Evolutionary conservation across 2,113 vertebrate genomes (phyloP).

Genomic region (Brachyistius frenatus): DNA sequence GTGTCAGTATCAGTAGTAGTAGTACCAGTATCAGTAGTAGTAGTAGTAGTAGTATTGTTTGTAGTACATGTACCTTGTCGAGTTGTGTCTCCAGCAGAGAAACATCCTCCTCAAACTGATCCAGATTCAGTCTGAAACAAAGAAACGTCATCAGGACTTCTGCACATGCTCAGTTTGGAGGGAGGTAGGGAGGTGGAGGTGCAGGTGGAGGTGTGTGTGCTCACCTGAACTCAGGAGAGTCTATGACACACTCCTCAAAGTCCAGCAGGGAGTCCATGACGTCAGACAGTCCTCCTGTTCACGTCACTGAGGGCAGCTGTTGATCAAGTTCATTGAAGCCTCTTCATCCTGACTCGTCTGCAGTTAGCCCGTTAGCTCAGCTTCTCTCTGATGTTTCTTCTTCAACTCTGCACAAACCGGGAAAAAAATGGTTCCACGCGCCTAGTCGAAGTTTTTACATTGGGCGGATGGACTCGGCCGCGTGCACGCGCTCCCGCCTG

Average conservation of each 20-base stretch:
- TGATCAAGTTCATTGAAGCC: conserved; percentile 5
- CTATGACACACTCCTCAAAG: conserved; percentile 83
- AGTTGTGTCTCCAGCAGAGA: conserved; percentile 72
- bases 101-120: conserved; percentile 78
- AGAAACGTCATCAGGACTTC: not conserved
- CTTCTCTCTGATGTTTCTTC: not conserved
- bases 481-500: not conserved
- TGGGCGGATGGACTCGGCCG: not conserved
- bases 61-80: conserved; percentile 71
- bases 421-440: not conserved
- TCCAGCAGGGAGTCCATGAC: conserved; percentile 81
- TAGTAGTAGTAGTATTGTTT: not conserved
- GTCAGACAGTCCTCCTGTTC: not conserved
- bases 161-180: conserved; percentile 41
- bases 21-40: not conserved
- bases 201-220: not conserved
- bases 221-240: conserved; percentile 85
- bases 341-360: not conserved
- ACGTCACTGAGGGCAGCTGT: not conserved
- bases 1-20: not conserved
- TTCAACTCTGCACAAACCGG: not conserved
- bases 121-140: conserved; percentile 72
- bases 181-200: too few species aligned
- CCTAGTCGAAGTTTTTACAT: not conserved
- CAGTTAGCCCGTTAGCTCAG: conserved; percentile 25